A percentile compares a stretch with the other conserved stretches of the same genome.
Conservation (phyloP, 2,113 vertebrate genomes). For the Marcusenius ussheri region DNA sequence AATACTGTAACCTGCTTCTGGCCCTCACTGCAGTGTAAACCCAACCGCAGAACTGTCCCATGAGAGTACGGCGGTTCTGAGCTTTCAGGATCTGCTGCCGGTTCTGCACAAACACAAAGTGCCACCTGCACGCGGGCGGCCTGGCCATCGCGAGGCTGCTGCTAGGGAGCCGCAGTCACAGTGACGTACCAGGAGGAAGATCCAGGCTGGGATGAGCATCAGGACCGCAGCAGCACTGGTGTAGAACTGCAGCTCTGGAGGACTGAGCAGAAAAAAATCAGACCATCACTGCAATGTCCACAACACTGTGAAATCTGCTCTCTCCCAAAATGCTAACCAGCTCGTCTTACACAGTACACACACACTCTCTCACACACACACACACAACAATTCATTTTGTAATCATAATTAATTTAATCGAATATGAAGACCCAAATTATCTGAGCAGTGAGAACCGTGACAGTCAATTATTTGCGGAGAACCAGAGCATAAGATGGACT, state of each 20-base stretch:
- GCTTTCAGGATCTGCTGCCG: not conserved
- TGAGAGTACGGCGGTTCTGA: not conserved
- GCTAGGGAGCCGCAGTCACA: slow-evolving; percentile 22
- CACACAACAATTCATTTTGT: not conserved
- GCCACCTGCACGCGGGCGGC: not conserved
- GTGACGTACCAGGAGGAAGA: slow-evolving; percentile 76
- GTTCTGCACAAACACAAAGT: not conserved
- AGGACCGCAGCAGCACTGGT: slow-evolving; percentile 84
- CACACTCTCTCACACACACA: too few relatives aligned
- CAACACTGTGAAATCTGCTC: not conserved
- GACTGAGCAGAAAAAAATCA: slow-evolving; percentile 52
- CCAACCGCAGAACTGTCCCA: not conserved
- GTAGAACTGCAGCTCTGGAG: slow-evolving; percentile 90
- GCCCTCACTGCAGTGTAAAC: not conserved
- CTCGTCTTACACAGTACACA: not conserved
- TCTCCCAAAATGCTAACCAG: not conserved
- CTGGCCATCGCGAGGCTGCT: not conserved
- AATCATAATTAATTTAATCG: not conserved
- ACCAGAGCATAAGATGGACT: not conserved
- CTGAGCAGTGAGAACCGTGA: not conserved
- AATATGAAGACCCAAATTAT: not conserved
- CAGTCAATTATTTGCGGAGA: not conserved
- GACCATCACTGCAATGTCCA: not conserved
- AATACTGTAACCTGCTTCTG: not conserved
- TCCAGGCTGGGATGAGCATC: slow-evolving; percentile 90